Evolutionary conservation across 2,888 invertebrate species (phyloP), one percentile per base, ranked within the genome.

Genomic region (Drepana falcataria): DNA sequence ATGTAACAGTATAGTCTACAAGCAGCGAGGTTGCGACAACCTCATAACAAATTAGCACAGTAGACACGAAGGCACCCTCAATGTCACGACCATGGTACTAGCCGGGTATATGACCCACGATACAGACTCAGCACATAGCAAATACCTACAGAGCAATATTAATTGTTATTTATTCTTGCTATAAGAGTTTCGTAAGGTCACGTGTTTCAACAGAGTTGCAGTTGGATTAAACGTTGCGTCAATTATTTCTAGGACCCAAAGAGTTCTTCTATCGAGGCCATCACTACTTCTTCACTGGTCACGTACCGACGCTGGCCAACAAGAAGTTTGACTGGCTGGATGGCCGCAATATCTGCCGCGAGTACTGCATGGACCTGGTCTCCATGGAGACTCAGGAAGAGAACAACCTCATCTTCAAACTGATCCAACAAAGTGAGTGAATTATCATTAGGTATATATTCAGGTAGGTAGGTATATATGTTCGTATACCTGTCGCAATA

Each of bases 351-450:
- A 93, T 96, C 73, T 97, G 97, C 92, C 93, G 97, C 65, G 96
- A 97, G 83, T 97, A 97, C 87, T 97, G 97, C 87, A 97, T 97
- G 97, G 97, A 97, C 85, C 93, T 97, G 69, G 95, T 97, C 51
- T 96, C 96, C 34, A 92, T 97, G 83, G 97, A 97, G 84, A 95
- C 96, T 7, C 96, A 97, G 85, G 96, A 96, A 81, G 96, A 97
- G 83, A 97, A 97, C 80, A 96, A 97, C 85, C 93, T 97, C 74
- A 94, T 97, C 84, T 96, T 96, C 93, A 95, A 95, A 84, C 93
- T 96, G 48, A 96, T 97, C 66, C 96, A 96, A 84, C 95, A 96
- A 84, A 96, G 95, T 95, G 80, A 92, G 93, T 71, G 47, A 33
- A 4, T 9, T 35, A 49, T 37, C 3, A 37, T 37, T 4, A 4